These are phyloP conservation scores for Manis javanica DNA, from an alignment of 2,797 vertebrate genomes.

Conservation along the genomic window DNA sequence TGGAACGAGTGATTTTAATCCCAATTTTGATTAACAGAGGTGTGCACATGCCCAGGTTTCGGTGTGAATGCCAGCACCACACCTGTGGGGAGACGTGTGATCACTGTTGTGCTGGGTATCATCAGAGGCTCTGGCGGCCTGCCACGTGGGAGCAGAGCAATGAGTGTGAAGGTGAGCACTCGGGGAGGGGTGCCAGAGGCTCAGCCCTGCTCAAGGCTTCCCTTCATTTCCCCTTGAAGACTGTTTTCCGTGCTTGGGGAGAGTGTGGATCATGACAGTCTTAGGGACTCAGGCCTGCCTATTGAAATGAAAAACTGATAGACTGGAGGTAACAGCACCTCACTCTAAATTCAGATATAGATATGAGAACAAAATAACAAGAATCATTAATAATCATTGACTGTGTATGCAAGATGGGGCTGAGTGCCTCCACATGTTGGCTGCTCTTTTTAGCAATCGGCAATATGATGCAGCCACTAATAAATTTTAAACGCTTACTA, in stretches of 20 bases:
- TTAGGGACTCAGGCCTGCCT: neutral
- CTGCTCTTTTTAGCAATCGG: neutral
- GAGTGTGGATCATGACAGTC: neutral
- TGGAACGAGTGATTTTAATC: neutral
- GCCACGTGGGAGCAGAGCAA: slow-evolving; percentile 89
- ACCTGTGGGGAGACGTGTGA: slow-evolving; percentile 95
- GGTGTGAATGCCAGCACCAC: slow-evolving; percentile 94
- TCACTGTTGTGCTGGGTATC: slow-evolving; percentile 93
- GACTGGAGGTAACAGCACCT: neutral
- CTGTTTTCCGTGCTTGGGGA: neutral
- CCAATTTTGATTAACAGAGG: neutral
- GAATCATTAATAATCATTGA: neutral
- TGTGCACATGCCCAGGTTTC: slow-evolving; percentile 86
- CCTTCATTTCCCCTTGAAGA: neutral
- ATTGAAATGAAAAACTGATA: neutral
- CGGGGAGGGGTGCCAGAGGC: rapidly evolving
- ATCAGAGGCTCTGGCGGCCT: slow-evolving; percentile 93
- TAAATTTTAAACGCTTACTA: neutral
- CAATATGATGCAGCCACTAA: neutral
- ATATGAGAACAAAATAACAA: neutral
- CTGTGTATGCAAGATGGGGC: neutral
- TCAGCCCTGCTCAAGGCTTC: rapidly evolving
- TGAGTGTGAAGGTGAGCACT: slow-evolving; percentile 93
- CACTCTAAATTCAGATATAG: neutral
- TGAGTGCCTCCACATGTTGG: neutral